A percentile compares a stretch with the other conserved stretches of the same genome.
These are phyloP conservation scores for Pedionomus torquatus DNA, from an alignment of 2,113 vertebrate genomes.

Conservation along the genomic window DNA sequence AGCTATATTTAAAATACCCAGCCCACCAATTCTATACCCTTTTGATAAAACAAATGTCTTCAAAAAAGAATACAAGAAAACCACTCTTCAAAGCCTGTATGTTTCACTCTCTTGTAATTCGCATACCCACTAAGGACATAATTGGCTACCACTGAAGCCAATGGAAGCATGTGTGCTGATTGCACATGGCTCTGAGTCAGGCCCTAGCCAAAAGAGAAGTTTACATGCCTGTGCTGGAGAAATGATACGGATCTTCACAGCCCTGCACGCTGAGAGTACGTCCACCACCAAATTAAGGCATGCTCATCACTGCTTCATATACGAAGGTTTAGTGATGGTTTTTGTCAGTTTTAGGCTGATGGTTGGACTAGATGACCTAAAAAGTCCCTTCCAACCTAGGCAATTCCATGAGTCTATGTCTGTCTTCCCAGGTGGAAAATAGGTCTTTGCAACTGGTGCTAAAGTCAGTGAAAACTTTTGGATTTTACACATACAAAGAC, in stretches of 20 bases:
- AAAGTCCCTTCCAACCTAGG: too few relatives aligned
- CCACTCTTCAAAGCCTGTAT: neutral
- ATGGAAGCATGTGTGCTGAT: neutral
- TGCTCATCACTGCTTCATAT: neutral
- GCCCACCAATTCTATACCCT: neutral
- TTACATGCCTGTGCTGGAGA: accelerated
- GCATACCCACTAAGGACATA: neutral
- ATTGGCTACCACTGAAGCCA: neutral
- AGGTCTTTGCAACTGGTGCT: neutral
- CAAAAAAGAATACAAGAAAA: neutral
- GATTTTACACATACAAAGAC: neutral
- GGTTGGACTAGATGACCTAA: too few relatives aligned
- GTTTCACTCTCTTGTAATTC: neutral
- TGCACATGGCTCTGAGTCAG: neutral
- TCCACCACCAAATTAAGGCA: neutral
- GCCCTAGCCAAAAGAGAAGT: neutral
- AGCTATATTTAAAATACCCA: constrained; percentile 33
- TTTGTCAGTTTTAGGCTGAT: too few relatives aligned
- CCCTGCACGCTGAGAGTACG: neutral
- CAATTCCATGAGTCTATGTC: neutral
- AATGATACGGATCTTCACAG: neutral
- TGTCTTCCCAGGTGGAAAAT: neutral
- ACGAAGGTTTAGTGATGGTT: too few relatives aligned
- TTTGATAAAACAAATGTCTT: constrained; percentile 18
- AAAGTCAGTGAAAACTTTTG: neutral